These are phyloP conservation scores for Epinephelus moara DNA, from an alignment of 2,113 vertebrate species.

Conservation along the genomic window DNA sequence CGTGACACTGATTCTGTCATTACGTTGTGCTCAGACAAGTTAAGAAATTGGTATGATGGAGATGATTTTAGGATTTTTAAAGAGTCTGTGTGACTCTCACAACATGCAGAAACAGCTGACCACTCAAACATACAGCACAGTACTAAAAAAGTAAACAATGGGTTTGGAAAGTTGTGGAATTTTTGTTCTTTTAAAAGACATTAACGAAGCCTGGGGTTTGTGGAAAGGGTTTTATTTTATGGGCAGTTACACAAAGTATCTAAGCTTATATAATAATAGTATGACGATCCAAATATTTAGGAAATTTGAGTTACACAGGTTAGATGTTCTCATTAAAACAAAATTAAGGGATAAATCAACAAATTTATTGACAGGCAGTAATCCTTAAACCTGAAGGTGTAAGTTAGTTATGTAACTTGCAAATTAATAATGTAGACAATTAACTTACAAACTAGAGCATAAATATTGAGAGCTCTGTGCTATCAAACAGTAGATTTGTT, in stretches of 20 bases:
- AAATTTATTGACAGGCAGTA: background rate
- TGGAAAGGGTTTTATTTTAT: slow-evolving; percentile 2
- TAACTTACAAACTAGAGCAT: background rate
- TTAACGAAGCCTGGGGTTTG: background rate
- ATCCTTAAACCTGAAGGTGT: background rate
- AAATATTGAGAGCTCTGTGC: background rate
- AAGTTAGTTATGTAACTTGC: background rate
- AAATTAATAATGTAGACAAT: background rate
- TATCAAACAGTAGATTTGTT: background rate
- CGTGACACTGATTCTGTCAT: slow-evolving; percentile 13
- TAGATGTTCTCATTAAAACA: background rate
- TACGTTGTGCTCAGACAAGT: background rate
- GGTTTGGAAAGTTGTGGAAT: background rate
- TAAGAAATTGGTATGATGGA: background rate
- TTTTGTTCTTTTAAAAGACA: slow-evolving; percentile 6
- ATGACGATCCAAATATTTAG: background rate
- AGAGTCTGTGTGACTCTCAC: background rate
- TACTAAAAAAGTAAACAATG: background rate
- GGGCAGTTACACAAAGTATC: background rate
- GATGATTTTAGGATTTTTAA: background rate
- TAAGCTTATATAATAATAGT: background rate
- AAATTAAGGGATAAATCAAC: background rate
- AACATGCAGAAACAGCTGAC: background rate
- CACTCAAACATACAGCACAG: background rate
- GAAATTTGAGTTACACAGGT: background rate